Evolutionary conservation across 1,140 invertebrate species (phyloP).

Genomic region (Reticulitermes speratus): DNA sequence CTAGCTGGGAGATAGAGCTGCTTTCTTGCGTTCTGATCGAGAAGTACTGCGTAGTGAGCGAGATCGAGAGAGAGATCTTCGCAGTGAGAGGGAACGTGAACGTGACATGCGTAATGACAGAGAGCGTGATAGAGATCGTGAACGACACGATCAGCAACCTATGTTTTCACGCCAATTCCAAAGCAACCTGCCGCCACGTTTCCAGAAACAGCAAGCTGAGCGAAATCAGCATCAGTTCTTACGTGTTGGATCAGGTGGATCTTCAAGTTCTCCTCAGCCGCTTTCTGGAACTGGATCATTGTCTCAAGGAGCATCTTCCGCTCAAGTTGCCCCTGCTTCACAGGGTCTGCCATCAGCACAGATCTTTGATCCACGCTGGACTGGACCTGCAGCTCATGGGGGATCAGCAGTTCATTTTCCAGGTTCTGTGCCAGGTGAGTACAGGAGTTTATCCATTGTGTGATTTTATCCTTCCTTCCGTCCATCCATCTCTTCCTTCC

Average conservation of each 20-base stretch:
- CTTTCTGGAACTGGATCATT: slow-evolving; percentile 46
- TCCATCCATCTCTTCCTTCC: too few species aligned
- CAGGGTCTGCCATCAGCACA: slow-evolving; percentile 22
- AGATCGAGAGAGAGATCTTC: slow-evolving; percentile 32
- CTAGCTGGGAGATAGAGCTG: slow-evolving; percentile 1
- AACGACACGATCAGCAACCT: slow-evolving; percentile 47
- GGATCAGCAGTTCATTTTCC: background rate
- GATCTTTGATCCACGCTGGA: slow-evolving; percentile 29
- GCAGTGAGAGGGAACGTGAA: slow-evolving; percentile 24
- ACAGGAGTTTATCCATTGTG: background rate
- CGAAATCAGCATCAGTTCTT: slow-evolving; percentile 42
- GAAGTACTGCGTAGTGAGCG: slow-evolving; percentile 22
- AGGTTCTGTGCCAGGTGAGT: slow-evolving; percentile 5
- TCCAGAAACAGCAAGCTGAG: slow-evolving; percentile 72
- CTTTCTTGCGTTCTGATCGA: slow-evolving; percentile 19
- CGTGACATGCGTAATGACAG: slow-evolving; percentile 31
- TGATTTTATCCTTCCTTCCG: too few species aligned
- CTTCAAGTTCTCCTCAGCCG: slow-evolving; percentile 42
- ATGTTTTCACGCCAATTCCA: slow-evolving; percentile 72
- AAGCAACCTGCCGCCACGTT: slow-evolving; percentile 75
- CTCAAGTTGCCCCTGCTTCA: background rate
- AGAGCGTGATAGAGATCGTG: slow-evolving; percentile 36
- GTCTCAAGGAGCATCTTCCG: slow-evolving; percentile 29
- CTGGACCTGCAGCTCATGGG: slow-evolving; percentile 11
- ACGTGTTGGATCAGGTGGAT: slow-evolving; percentile 48